phyloP scores from a whole-genome alignment of 2,888 invertebrate species.

The Syrista parreyssii region DNA sequence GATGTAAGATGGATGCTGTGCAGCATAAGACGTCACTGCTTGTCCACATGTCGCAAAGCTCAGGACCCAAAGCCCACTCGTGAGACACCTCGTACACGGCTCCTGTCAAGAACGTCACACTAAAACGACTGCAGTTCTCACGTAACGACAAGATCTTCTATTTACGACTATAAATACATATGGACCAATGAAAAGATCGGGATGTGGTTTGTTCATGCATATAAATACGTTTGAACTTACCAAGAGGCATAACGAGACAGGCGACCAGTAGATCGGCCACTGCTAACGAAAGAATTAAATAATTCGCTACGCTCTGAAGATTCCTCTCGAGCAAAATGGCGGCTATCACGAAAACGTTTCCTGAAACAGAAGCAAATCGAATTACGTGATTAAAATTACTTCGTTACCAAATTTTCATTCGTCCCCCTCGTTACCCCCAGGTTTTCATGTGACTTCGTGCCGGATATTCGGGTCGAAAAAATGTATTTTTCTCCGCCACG shows the following conservation, averaged over 20 bases:
- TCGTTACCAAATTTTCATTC: too few relatives aligned
- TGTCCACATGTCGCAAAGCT: constrained; percentile 94
- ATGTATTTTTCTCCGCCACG: too few relatives aligned
- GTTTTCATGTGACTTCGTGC: too few relatives aligned
- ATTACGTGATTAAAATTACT: too few relatives aligned
- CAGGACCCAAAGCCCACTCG: constrained; percentile 87
- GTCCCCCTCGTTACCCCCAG: too few relatives aligned
- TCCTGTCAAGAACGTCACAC: constrained; percentile 64
- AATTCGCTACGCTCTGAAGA: constrained; percentile 89
- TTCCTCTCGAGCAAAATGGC: constrained; percentile 89
- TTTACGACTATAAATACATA: too few relatives aligned
- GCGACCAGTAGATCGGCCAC: constrained; percentile 93
- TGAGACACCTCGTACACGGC: constrained; percentile 83
- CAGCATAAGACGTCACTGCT: constrained; percentile 93
- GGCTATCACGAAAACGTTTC: constrained; percentile 94
- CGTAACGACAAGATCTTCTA: too few relatives aligned
- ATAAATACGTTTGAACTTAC: constrained; percentile 37
- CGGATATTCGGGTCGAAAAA: too few relatives aligned
- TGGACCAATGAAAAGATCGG: too few relatives aligned
- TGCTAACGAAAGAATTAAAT: constrained; percentile 89
- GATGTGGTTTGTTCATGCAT: background rate
- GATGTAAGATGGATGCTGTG: constrained; percentile 83
- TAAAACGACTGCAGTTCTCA: constrained; percentile 30
- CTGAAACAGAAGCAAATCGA: constrained; percentile 67
- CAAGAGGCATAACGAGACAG: constrained; percentile 81